Evolutionary conservation across 2,888 invertebrate genomes (phyloP), one percentile per base, ranked within the genome.

Genomic region (Sthenelais limicola): DNA sequence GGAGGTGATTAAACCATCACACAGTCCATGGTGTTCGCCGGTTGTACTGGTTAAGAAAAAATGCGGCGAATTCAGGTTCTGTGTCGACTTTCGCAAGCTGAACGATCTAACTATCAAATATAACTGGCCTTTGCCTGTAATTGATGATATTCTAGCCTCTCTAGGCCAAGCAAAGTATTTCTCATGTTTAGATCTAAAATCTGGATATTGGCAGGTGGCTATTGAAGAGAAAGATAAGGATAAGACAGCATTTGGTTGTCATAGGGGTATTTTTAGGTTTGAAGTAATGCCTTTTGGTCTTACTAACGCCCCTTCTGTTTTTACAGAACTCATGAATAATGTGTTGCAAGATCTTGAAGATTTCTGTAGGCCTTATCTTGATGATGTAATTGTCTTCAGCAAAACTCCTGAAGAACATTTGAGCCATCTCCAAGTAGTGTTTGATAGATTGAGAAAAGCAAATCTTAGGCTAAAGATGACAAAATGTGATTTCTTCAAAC

Each of bases 201-300:
- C 21, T 21, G 32, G 56, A 2, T 56, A 56, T n/a, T 56, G 30
- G 56, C 56, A 56, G 33, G 56, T 28, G 12, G 56, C 3, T 3
- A 15, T 56, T n/a, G 56, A 28, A 30, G 56, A 28, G 7, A 56
- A 56, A 28, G 5, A n/a, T 49, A 49, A n/a, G 49, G 56, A 56
- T 21, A 56, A 56, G 24, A 56, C 56, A n/a, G 56, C 15, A 1
- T 56, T 56, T 32, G 56, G 56, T 18, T 56, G 56, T 33, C 56
- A 56, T n/a, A 5, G 15, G 18, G 56, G 30, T 28, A 56, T 56
- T n/a, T 56, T 56, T n/a, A 5, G 56, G 3, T 56, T 28, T 33
- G 56, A 56, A 21, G 56, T 28, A 2, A 56, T 56, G 56, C 56
- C 56, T 1, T 56, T 56, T 21, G 56, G 21, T 12, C 56, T 56